Percentiles rank a stretch among this genome's conserved stretches.
phyloP scores from a whole-genome alignment of 2,888 invertebrate species.

The Drosophila macrospina region DNA sequence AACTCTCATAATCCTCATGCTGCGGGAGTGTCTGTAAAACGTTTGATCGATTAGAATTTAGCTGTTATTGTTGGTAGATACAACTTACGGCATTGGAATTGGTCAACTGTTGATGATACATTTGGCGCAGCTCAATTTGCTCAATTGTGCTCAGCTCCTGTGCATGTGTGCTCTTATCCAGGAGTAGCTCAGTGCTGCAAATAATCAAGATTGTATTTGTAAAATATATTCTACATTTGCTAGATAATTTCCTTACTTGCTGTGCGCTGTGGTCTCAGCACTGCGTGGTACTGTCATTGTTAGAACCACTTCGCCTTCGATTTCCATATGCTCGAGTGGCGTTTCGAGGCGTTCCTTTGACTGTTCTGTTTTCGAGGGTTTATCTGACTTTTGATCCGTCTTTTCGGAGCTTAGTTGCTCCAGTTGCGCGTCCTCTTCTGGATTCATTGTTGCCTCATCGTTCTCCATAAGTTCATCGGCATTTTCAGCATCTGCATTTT shows the following conservation, averaged over 20 bases:
- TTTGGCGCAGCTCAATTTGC: conserved; percentile 80
- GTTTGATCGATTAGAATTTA: not conserved
- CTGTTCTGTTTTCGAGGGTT: conserved; percentile 84
- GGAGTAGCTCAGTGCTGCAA: conserved; percentile 78
- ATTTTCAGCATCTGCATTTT: conserved; percentile 86
- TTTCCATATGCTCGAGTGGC: conserved; percentile 86
- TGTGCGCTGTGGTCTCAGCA: conserved; percentile 91
- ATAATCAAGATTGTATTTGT: not conserved
- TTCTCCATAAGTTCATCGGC: conserved; percentile 85
- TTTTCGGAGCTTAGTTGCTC: conserved; percentile 86
- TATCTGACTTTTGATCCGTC: conserved; percentile 83
- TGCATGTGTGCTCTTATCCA: conserved; percentile 72
- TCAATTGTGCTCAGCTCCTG: conserved; percentile 79
- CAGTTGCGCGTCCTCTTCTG: conserved; percentile 59
- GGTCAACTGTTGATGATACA: conserved; percentile 82
- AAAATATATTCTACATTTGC: not conserved
- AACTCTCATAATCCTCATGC: conserved; percentile 82
- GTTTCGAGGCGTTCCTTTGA: conserved; percentile 86
- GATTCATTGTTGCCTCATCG: conserved; percentile 85
- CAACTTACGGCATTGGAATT: conserved; percentile 72
- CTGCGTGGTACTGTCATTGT: conserved; percentile 90
- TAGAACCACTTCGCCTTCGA: conserved; percentile 91
- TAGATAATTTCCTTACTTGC: conserved; percentile 86
- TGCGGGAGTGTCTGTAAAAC: conserved; percentile 66
- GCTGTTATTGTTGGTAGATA: accelerated